These are phyloP conservation scores for Drosophila affinis DNA, from an alignment of 2,888 invertebrate genomes.

Conservation along the genomic window DNA sequence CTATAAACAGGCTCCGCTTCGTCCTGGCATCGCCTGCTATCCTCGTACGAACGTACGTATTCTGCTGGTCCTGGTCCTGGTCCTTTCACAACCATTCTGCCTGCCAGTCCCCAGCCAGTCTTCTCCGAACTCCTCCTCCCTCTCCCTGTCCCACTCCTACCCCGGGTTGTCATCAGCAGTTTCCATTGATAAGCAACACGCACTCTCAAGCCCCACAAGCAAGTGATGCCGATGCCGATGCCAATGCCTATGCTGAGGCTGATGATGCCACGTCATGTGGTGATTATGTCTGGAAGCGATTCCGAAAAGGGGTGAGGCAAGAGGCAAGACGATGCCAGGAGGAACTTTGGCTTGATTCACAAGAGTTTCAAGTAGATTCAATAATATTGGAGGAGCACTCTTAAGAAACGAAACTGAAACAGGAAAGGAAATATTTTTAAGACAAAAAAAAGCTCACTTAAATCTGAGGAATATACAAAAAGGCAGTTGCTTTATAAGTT, in stretches of 20 bases:
- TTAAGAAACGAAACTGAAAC: not conserved
- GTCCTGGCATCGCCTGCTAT: not conserved
- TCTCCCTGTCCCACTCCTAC: slow-evolving; percentile 17
- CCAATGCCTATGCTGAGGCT: slow-evolving; percentile 3
- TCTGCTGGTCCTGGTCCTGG: not conserved
- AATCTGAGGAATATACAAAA: too few relatives aligned
- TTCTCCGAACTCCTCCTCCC: not conserved
- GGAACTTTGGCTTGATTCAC: not conserved
- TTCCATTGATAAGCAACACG: slow-evolving; percentile 69
- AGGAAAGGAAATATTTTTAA: not conserved
- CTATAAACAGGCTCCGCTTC: slow-evolving; percentile 62
- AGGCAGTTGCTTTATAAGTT: too few relatives aligned
- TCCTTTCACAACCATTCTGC: not conserved
- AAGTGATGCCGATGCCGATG: slow-evolving; percentile 1
- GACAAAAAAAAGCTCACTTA: too few relatives aligned
- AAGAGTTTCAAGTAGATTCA: not conserved
- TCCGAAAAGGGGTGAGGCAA: not conserved
- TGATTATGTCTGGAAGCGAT: slow-evolving; percentile 20
- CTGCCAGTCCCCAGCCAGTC: not conserved
- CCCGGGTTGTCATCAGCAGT: slow-evolving; percentile 60
- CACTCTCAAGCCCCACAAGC: slow-evolving; percentile 31
- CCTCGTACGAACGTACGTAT: not conserved
- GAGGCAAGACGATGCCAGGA: not conserved
- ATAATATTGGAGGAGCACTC: not conserved
- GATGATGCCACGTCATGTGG: slow-evolving; percentile 34